Evolutionary conservation across 2,888 invertebrate genomes (phyloP), one percentile per base, ranked within the genome.

Genomic region (Cephus nigrinus): DNA sequence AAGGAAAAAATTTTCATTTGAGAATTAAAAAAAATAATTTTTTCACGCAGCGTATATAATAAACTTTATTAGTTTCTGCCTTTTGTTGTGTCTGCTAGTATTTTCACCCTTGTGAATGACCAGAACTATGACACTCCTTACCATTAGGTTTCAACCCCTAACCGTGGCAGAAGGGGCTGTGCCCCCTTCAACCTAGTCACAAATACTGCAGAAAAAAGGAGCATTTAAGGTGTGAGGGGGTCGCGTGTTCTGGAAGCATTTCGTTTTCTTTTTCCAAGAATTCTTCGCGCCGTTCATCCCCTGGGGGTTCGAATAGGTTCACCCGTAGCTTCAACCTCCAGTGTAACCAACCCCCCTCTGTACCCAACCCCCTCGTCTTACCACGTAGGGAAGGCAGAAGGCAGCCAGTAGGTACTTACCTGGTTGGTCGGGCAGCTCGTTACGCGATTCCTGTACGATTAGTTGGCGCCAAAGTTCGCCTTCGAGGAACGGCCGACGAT

Each of bases 211-310:
- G 11, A 35, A 35, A 55, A 40, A 55, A 33, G 30, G 34, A 69
- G 73, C 36, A 69, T 69, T 74, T 11, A 32, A 35, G 72, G 11
- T 9, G 72, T 35, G 32, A 35, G 35, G 68, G 31, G 76, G 79
- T 82, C 74, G 80, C 82, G 80, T 82, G 81, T 3, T 36, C 55
- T 12, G 69, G 75, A 78, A 78, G 68, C 79, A 75, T 82, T 82
- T 79, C 34, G 77, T 79, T 80, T 74, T 75, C 73, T 30, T 55
- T n/a, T 69, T 35, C 72, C 76, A 72, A 76, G 76, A 80, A 82
- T 82, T 77, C 76, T 72, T 71, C 55, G 23, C 23, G 55, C 23
- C 55, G 23, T 55, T 15, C 55, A 55, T 23, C 55, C 23, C 55
- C 55, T 23, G 23, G 23, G 23, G 55, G 9, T 5, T 55, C 55